A percentile compares a stretch with the other conserved stretches of the same genome.
phyloP scores from a whole-genome alignment of 2,888 invertebrate genomes.

The Dynastes tityus region DNA sequence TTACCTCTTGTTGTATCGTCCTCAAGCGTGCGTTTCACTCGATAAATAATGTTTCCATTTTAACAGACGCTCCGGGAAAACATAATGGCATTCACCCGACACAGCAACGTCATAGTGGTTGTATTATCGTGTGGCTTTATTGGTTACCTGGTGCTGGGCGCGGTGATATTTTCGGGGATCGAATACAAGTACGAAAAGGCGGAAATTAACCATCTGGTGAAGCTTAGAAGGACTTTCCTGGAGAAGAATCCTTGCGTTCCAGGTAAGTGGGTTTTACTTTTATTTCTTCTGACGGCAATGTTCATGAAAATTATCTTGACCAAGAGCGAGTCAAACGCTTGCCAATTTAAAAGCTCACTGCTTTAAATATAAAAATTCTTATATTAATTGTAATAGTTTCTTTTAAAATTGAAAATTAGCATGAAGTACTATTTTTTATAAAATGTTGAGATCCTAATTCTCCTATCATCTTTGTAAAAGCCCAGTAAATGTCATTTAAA shows the following conservation, averaged over 20 bases:
- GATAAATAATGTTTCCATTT: constrained; percentile 11
- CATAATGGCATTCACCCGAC: constrained; percentile 29
- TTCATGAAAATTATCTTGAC: too few relatives aligned
- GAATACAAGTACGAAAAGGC: constrained; percentile 81
- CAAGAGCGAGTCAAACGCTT: too few relatives aligned
- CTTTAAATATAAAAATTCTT: too few relatives aligned
- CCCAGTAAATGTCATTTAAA: too few relatives aligned
- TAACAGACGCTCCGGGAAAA: constrained; percentile 5
- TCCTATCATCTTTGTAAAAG: too few relatives aligned
- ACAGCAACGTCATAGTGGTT: constrained; percentile 27
- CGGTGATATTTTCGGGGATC: constrained; percentile 85
- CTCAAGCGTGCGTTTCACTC: not conserved
- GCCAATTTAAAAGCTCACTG: too few relatives aligned
- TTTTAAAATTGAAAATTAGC: too few relatives aligned
- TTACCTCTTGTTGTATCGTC: too few relatives aligned
- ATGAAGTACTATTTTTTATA: too few relatives aligned
- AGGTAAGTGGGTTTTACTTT: constrained; percentile 73
- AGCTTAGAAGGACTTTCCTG: constrained; percentile 76
- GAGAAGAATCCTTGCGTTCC: constrained; percentile 76
- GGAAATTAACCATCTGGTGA: constrained; percentile 73
- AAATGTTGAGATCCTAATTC: too few relatives aligned
- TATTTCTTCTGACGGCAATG: not conserved
- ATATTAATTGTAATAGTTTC: too few relatives aligned
- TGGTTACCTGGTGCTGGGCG: constrained; percentile 80
- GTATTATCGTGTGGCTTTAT: constrained; percentile 56